A percentile compares a stretch with the other conserved stretches of the same genome.
These are phyloP conservation scores for Ectemnius lituratus DNA, from an alignment of 2,888 invertebrate species.

Conservation along the genomic window DNA sequence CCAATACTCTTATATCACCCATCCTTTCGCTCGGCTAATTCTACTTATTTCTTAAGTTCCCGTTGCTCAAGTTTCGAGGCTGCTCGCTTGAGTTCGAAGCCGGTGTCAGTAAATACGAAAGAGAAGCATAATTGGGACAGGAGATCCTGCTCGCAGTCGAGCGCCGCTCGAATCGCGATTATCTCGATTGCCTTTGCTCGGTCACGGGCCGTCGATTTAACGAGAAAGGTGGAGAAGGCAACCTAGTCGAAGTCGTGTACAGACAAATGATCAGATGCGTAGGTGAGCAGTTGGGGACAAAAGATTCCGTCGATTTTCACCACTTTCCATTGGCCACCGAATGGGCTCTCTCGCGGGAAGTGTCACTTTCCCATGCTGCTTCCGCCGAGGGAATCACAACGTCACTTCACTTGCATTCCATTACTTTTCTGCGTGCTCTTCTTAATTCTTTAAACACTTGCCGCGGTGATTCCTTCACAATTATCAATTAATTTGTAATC, in stretches of 20 bases:
- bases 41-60: conserved; percentile 22
- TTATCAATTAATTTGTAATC: neutral
- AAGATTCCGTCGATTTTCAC: conserved; percentile 56
- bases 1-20: conserved; percentile 81
- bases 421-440: neutral
- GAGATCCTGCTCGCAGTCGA: neutral
- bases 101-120: neutral
- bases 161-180: conserved; percentile 13
- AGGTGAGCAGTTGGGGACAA: conserved; percentile 24
- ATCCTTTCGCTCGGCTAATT: conserved; percentile 64
- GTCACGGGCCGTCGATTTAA: neutral
- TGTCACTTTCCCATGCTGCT: conserved; percentile 40
- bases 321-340: conserved; percentile 56
- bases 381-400: conserved; percentile 24
- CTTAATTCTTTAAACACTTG: neutral
- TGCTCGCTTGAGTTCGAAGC: no score
- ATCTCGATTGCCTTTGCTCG: neutral
- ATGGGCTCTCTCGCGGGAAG: neutral
- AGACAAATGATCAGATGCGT: conserved; percentile 9
- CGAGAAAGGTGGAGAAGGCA: neutral
- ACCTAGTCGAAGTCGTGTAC: no score
- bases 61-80: conserved; percentile 6
- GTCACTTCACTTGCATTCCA: conserved; percentile 45
- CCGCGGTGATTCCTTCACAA: neutral
- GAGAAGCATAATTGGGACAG: neutral